A percentile compares a stretch with the other conserved stretches of the same genome.
phyloP scores from a whole-genome alignment of 64 coral and sea anemone species.

The Montipora capricornis region DNA sequence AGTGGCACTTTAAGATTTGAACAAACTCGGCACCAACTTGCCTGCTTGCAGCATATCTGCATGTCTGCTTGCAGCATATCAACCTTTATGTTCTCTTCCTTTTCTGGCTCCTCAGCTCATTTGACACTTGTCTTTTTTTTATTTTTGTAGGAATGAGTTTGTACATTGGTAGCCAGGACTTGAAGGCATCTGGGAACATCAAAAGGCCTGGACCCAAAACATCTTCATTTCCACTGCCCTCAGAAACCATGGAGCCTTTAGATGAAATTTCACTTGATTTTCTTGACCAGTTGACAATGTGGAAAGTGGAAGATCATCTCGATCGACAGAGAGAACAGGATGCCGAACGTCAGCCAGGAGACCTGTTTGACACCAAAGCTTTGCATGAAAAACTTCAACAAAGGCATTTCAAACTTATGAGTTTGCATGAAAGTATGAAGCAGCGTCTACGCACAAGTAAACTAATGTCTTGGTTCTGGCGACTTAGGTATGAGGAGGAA shows the following conservation, averaged over 20 bases:
- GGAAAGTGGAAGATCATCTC: conserved; percentile 50
- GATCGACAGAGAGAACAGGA: conserved; percentile 27
- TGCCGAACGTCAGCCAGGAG: not conserved
- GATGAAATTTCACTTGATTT: conserved; percentile 46
- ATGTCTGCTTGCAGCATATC: no score
- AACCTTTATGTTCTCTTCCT: no score
- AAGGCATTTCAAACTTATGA: conserved; percentile 55
- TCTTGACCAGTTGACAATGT: conserved; percentile 43
- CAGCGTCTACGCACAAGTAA: conserved; percentile 58
- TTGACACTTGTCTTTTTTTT: not conserved
- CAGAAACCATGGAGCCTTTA: conserved; percentile 37
- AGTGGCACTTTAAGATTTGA: no score
- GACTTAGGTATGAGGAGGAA: conserved; percentile 68
- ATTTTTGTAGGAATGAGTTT: conserved; percentile 38
- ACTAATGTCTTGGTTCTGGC: conserved; percentile 77
- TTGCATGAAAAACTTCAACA: conserved; percentile 64
- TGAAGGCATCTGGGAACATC: conserved; percentile 12
- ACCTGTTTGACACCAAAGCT: conserved; percentile 48
- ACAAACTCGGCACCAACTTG: no score
- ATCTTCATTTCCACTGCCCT: conserved; percentile 7
- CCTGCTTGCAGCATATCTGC: no score
- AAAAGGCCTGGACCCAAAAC: conserved; percentile 45
- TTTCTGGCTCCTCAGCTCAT: no score
- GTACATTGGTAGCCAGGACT: conserved; percentile 39
- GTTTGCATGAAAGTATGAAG: conserved; percentile 16